phyloP scores from a whole-genome alignment of 2,797 vertebrate species.

The Tenualosa thibaudeaui region DNA sequence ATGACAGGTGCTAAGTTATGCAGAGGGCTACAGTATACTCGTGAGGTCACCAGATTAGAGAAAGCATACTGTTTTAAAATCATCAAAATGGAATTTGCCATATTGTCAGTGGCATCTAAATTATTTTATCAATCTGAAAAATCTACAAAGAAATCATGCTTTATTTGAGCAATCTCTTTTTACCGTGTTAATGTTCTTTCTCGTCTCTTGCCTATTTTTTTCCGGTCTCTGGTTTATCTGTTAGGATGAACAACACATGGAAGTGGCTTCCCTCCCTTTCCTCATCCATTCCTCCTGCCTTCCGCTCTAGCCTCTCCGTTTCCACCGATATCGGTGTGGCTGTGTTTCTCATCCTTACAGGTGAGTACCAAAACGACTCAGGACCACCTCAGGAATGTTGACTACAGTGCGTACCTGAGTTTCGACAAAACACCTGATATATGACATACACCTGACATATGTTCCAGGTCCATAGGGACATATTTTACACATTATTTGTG shows the following conservation, averaged over 20 bases:
- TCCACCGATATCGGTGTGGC: constrained; percentile 55
- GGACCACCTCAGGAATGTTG: no score
- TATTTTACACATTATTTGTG: no score
- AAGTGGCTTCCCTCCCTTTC: constrained; percentile 41
- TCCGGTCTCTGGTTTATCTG: not conserved
- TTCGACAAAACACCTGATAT: no score
- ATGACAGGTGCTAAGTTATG: not conserved
- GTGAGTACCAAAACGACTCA: constrained; percentile 32
- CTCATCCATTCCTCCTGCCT: constrained; percentile 48
- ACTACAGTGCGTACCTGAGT: no score
- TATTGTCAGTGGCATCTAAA: not conserved
- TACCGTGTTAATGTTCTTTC: no score
- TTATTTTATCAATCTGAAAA: not conserved
- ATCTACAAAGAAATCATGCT: no score
- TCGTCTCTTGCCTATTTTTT: not conserved
- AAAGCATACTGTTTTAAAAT: not conserved
- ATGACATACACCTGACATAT: no score
- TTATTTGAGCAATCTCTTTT: no score
- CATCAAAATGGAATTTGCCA: not conserved
- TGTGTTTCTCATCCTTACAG: constrained; percentile 55
- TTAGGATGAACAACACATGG: constrained; percentile 32
- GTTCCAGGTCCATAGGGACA: no score
- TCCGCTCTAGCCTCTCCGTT: constrained; percentile 56
- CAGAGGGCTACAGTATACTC: not conserved
- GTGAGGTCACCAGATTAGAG: not conserved